These are phyloP conservation scores for Oscheius myriophilus DNA, from an alignment of 2,888 invertebrate genomes.

Conservation along the genomic window DNA sequence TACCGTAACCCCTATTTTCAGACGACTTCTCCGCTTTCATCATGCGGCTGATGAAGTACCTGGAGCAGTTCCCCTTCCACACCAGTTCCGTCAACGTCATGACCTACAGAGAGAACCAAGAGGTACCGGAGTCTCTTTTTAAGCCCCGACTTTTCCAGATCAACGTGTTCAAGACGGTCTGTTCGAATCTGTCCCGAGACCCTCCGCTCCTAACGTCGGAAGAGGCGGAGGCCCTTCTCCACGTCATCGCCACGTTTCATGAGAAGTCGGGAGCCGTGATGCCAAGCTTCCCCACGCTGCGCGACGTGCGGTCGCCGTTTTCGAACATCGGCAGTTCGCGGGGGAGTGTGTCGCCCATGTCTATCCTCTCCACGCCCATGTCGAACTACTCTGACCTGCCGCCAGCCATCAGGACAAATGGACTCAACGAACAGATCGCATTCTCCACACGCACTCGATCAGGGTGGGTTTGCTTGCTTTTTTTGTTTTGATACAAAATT, in stretches of 20 bases:
- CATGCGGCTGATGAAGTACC: conserved; percentile 26
- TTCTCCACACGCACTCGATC: not conserved
- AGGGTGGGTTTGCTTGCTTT: not conserved
- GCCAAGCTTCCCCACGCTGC: no score
- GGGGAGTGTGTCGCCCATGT: not conserved
- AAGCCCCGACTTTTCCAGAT: conserved; percentile 11
- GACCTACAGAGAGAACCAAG: conserved; percentile 25
- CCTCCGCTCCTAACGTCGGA: conserved; percentile 11
- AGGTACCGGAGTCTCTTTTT: conserved; percentile 6
- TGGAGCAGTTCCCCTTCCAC: conserved; percentile 28
- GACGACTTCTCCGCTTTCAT: conserved; percentile 23
- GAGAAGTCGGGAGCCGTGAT: not conserved
- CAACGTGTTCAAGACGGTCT: conserved; percentile 28
- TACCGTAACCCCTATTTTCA: not conserved
- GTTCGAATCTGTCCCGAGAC: conserved; percentile 22
- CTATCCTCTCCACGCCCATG: conserved; percentile 3
- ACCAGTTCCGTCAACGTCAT: conserved; percentile 26
- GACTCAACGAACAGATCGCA: conserved; percentile 12
- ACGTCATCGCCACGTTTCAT: conserved; percentile 8
- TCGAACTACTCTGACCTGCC: conserved; percentile 5
- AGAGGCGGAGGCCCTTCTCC: conserved; percentile 22
- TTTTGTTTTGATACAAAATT: not conserved
- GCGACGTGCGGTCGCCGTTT: no score
- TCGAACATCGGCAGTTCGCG: not conserved
- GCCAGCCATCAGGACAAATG: conserved; percentile 19